Conservation (phyloP, 2,113 vertebrate species). For the Scomber colias region DNA sequence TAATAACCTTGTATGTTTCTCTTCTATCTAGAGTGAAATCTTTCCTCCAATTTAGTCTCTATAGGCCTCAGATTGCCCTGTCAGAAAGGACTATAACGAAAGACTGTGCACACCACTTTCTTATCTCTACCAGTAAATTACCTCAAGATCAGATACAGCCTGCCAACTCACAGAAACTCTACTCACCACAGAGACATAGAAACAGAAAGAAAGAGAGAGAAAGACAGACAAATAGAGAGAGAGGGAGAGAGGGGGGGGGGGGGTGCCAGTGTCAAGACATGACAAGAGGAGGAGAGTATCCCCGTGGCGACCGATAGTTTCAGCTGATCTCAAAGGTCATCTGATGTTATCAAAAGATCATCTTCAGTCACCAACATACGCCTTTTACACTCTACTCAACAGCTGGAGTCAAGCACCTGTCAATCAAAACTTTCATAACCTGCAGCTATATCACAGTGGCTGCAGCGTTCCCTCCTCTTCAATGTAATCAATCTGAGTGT, state of each 20-base stretch:
- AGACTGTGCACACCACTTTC: constrained; percentile 75
- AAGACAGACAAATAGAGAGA: constrained; percentile 20
- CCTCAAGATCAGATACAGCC: constrained; percentile 81
- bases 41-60: constrained; percentile 68
- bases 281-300: constrained; percentile 66
- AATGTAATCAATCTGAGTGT: too few species aligned
- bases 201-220: constrained; percentile 37
- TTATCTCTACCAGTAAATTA: constrained; percentile 84
- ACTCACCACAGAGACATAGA: constrained; percentile 64
- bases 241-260: not conserved
- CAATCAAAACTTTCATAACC: constrained; percentile 70
- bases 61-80: constrained; percentile 69
- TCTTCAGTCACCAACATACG: constrained; percentile 63
- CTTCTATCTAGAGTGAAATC: constrained; percentile 47
- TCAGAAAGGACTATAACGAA: constrained; percentile 74
- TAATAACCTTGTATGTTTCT: constrained; percentile 47
- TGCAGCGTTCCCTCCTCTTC: not conserved
- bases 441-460: constrained; percentile 25
- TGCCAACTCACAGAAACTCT: constrained; percentile 79
- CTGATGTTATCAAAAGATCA: constrained; percentile 80
- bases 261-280: constrained; percentile 63
- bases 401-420: constrained; percentile 70
- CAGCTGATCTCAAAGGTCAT: constrained; percentile 78
- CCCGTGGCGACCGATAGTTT: constrained; percentile 68
- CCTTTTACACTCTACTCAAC: constrained; percentile 55